Evolutionary conservation across 2,888 invertebrate genomes (phyloP), one percentile per base, ranked within the genome.

Genomic region (Smittia aterrima): DNA sequence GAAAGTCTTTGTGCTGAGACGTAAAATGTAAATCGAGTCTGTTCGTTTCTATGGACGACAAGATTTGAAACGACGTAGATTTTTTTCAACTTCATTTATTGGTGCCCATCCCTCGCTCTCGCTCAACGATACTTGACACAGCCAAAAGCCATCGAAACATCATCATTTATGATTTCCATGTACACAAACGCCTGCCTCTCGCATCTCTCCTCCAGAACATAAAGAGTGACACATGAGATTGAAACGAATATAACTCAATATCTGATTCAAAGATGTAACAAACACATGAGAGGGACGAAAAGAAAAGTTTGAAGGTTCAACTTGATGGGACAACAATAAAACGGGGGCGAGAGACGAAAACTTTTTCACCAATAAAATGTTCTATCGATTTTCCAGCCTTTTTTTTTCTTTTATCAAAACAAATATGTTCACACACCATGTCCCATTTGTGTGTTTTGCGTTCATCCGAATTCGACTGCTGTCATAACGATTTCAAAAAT

Each of bases 371-470:
- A 66, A 66, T 66, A 66, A 66, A 66, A 66, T 16, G 66, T 66
- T 16, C n/a, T 32, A 66, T 66, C 66, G 66, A 66, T 66, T 66
- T 66, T 66, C 20, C 24, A n/a, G 22, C 58, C 66, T 27, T 66
- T 66, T 58, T 9, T n/a, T 47, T 47, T 16, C 47, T 2, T 58
- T 58, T 22, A 58, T 58, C 58, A 58, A 58, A 58, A 22, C 58
- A 58, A 58, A 58, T 58, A 58, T 58, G 58, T 58, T 58, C 58
- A 58, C 58, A 58, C 58, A 58, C 58, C 58, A 58, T 58, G 58
- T 58, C 58, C 58, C 58, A 58, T 18, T 58, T 22, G 58, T 58
- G 58, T 58, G 20, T 13, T 58, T 58, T 58, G 13, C n/a, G 58
- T n/a, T 58, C 20, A 9, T 58, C 20, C 58, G 18, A 13, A 4